phyloP scores from a whole-genome alignment of 2,113 vertebrate genomes.

The Toxotes jaculatrix region DNA sequence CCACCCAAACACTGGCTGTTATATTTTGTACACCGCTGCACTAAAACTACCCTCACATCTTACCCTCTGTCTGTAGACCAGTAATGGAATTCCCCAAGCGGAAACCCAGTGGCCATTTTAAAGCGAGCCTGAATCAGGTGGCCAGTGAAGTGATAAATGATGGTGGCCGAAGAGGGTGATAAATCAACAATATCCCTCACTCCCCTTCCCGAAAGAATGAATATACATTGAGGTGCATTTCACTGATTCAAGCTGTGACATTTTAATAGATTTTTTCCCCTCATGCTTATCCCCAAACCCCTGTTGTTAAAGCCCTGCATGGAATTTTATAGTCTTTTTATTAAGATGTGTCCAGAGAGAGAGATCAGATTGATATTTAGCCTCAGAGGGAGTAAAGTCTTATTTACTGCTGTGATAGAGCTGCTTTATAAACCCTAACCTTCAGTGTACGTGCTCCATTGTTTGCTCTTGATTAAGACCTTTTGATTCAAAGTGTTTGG shows the following conservation, averaged over 20 bases:
- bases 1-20: neutral
- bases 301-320: constrained; percentile 1
- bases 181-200: constrained; percentile 53
- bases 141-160: constrained; percentile 72
- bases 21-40: constrained; percentile 1
- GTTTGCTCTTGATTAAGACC: constrained; percentile 4
- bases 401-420: constrained; percentile 18
- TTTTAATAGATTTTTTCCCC: constrained; percentile 25
- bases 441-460: neutral
- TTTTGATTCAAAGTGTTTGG: neutral
- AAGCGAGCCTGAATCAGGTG: constrained; percentile 55
- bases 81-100: constrained; percentile 60
- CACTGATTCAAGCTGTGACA: constrained; percentile 22
- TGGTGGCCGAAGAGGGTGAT: constrained; percentile 32
- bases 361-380: constrained; percentile 29
- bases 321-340: neutral
- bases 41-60: constrained; percentile 25
- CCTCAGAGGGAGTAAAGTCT: neutral
- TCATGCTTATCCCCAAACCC: neutral
- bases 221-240: constrained; percentile 31
- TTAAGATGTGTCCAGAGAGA: neutral
- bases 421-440: constrained; percentile 15
- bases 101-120: constrained; percentile 54
- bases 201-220: constrained; percentile 35
- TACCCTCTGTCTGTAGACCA: constrained; percentile 23